These are phyloP conservation scores for Leptopterna dolabrata DNA, from an alignment of 2,888 invertebrate species.

Conservation along the genomic window DNA sequence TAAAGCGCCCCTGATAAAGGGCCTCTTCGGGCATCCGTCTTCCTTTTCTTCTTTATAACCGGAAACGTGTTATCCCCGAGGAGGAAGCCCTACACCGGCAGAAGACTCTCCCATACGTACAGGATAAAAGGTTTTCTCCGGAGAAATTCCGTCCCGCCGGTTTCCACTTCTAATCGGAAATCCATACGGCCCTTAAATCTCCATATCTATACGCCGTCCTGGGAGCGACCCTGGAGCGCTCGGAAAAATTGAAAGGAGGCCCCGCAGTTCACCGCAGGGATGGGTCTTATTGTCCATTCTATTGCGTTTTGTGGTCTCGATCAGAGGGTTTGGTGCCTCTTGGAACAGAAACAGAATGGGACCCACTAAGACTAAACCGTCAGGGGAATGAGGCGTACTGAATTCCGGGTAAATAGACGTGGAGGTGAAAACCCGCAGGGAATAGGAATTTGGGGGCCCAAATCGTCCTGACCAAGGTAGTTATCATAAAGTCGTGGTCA, in stretches of 20 bases:
- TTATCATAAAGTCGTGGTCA: too few species aligned
- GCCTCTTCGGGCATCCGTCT: not conserved
- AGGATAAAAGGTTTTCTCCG: not conserved
- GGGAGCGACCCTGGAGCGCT: not conserved
- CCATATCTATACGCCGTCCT: not conserved
- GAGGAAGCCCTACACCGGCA: not conserved
- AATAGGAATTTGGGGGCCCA: too few species aligned
- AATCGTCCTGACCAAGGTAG: too few species aligned
- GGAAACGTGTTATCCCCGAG: not conserved
- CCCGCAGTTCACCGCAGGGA: not conserved
- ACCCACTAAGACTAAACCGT: too few species aligned
- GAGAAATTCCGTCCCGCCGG: not conserved
- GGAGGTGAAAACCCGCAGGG: too few species aligned
- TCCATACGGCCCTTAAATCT: slow-evolving; percentile 7
- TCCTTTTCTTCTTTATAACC: not conserved
- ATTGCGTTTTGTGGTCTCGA: not conserved
- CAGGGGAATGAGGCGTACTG: too few species aligned
- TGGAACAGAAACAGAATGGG: too few species aligned
- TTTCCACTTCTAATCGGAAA: not conserved
- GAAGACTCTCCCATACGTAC: not conserved
- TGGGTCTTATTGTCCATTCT: not conserved
- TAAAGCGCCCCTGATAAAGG: not conserved
- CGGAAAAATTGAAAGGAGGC: not conserved
- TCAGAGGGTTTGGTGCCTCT: too few species aligned
- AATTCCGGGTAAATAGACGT: too few species aligned